Base-by-base conservation (phyloP, 53 echinoderm and acorn worm species). In the Paracentrotus lividus region DNA sequence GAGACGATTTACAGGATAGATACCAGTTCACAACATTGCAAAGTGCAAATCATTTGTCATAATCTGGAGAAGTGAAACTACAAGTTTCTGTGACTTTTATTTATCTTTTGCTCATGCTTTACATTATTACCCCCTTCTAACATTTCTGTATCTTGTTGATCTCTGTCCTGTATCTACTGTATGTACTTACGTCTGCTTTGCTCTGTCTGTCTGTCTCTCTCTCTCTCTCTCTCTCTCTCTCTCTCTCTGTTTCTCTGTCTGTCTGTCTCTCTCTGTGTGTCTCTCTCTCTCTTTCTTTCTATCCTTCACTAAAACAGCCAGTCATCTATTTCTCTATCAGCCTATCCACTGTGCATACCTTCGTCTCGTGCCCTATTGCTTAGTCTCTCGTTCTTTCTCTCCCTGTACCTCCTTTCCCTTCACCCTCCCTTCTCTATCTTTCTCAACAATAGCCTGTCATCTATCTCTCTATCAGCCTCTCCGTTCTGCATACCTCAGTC, bases 41-140 rank as follows among this genome's bases (percentile, higher is more conserved):
- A 72, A 72, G 72, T 72, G 38, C 72, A 72, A 40, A 72, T 72
- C 72, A 72, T 72, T 72, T 72, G 72, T 72, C 36, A 72, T 40
- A 72, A 40, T 72, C 36, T 72, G 3, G 36, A 72, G 0, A 40
- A 72, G 18, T 40, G 72, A 72, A 72, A 72, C 72, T 40, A 72
- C 72, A 72, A 72, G 36, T 40, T 72, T 29, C 31, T 64, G 31
- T 44, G 34, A 16, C 77, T 13, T 12, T 32, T 38, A 15, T 32
- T 32, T 21, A 33, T 6, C 1, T 20, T 0, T 16, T 38, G 34
- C 77, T 26, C 77, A 33, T 38, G 21, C 76, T 36, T 4, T 24
- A 5, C 76, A 2, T 26, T 13, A 10, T 14, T 9, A 3, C 20
- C 2, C 72, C 49, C 53, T 85, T 8, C 32, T 8, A 24, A n/a